Evolutionary conservation across 2,113 vertebrate genomes (phyloP).

Genomic region (Entelurus aequoreus): DNA sequence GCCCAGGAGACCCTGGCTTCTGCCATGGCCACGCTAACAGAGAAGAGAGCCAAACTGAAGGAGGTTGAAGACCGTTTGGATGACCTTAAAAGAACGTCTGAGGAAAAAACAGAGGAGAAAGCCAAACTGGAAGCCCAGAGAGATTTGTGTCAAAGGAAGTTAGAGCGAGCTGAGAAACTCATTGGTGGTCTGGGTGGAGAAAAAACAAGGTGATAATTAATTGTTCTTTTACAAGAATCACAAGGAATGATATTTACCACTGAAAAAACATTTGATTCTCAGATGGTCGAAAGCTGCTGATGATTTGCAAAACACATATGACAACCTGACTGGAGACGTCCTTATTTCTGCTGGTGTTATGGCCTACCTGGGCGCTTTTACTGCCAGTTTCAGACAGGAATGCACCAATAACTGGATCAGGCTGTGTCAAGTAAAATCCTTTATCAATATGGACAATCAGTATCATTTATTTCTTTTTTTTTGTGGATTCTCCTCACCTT

Average conservation of each 20-base stretch:
- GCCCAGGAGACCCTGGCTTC: slow-evolving; percentile 82
- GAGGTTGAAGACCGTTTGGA: slow-evolving; percentile 83
- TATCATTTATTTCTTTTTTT: not conserved
- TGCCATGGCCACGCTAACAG: slow-evolving; percentile 80
- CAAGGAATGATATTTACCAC: not conserved
- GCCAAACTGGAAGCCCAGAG: slow-evolving; percentile 85
- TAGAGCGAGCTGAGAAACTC: slow-evolving; percentile 89
- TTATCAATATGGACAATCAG: not conserved
- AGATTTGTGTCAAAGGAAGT: slow-evolving; percentile 88
- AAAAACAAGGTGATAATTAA: slow-evolving; percentile 81
- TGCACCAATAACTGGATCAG: slow-evolving; percentile 83
- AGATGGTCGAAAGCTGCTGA: slow-evolving; percentile 91
- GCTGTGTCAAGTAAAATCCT: slow-evolving; percentile 79
- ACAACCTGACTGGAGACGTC: slow-evolving; percentile 92
- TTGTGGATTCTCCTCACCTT: not conserved
- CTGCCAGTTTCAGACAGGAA: slow-evolving; percentile 83
- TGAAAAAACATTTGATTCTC: slow-evolving; percentile 6
- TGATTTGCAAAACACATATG: slow-evolving; percentile 84
- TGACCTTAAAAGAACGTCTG: slow-evolving; percentile 77
- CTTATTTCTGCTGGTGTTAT: slow-evolving; percentile 93
- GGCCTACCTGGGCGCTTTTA: slow-evolving; percentile 93
- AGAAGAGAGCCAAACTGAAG: slow-evolving; percentile 83
- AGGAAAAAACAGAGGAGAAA: slow-evolving; percentile 90
- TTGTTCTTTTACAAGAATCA: not conserved
- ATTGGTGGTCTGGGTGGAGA: slow-evolving; percentile 95